These are phyloP conservation scores for Mormyrus lacerda DNA, from an alignment of 2,113 vertebrate genomes.

Conservation along the genomic window DNA sequence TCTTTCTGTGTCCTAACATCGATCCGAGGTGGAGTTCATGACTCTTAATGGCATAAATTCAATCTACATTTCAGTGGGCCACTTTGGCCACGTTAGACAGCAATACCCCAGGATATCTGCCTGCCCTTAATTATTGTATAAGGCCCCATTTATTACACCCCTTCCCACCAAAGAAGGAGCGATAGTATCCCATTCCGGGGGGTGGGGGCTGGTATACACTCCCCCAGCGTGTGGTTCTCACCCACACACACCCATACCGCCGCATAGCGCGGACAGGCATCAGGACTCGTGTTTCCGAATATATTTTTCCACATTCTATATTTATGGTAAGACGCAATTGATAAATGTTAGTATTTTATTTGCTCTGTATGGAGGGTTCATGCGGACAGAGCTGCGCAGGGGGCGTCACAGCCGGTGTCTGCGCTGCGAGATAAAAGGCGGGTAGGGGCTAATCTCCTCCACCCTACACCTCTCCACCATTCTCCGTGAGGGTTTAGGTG, in stretches of 20 bases:
- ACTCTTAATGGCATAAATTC: background rate
- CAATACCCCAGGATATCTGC: background rate
- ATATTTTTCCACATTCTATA: background rate
- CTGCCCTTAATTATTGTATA: background rate
- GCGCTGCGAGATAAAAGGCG: background rate
- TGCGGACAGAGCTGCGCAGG: background rate
- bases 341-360: background rate
- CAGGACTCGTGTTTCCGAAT: background rate
- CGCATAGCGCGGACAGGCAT: background rate
- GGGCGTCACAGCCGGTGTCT: background rate
- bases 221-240: background rate
- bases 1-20: background rate
- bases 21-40: background rate
- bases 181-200: background rate
- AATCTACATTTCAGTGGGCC: background rate
- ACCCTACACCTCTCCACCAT: background rate
- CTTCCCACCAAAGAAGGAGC: background rate
- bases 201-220: background rate
- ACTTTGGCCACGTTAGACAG: background rate
- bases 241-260: background rate
- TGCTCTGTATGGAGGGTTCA: background rate
- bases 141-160: background rate
- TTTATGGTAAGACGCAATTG: background rate
- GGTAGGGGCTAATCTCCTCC: background rate
- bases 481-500: background rate